A percentile compares a stretch with the other conserved stretches of the same genome.
Conservation (phyloP, 2,113 vertebrate species). For the human region DNA sequence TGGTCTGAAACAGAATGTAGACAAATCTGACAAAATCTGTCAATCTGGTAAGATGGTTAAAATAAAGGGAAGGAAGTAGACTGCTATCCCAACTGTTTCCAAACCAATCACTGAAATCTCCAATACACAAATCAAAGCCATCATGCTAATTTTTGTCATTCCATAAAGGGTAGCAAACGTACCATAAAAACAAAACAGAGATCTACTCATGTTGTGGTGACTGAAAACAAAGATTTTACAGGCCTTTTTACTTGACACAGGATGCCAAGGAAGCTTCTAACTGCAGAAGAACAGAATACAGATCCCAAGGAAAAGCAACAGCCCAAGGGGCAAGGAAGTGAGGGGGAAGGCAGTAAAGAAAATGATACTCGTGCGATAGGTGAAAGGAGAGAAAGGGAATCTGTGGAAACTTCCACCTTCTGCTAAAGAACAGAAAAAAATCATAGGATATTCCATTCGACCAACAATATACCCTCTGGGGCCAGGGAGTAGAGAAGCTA, state of each 20-base stretch:
- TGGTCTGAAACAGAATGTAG: background rate
- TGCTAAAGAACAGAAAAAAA: conserved; percentile 24
- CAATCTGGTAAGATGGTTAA: background rate
- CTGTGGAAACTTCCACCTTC: conserved; percentile 50
- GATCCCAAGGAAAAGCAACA: background rate
- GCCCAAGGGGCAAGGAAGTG: background rate
- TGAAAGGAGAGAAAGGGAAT: background rate
- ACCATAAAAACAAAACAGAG: background rate
- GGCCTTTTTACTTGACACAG: background rate
- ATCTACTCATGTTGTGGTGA: background rate
- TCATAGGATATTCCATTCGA: conserved; percentile 12
- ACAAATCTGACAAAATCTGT: background rate
- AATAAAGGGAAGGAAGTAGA: background rate
- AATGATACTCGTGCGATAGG: background rate
- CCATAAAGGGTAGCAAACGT: background rate
- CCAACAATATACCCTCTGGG: conserved; percentile 14
- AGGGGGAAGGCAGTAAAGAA: background rate
- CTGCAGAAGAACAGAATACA: conserved; percentile 32
- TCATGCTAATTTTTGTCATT: background rate
- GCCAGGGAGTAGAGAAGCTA: conserved; percentile 7
- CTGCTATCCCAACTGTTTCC: background rate
- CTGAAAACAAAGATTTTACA: background rate
- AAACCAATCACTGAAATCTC: background rate
- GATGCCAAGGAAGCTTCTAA: background rate
- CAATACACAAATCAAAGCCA: background rate